Evolutionary conservation across 1,140 invertebrate genomes (phyloP), one percentile per base, ranked within the genome.

Genomic region (Papilio helenus): DNA sequence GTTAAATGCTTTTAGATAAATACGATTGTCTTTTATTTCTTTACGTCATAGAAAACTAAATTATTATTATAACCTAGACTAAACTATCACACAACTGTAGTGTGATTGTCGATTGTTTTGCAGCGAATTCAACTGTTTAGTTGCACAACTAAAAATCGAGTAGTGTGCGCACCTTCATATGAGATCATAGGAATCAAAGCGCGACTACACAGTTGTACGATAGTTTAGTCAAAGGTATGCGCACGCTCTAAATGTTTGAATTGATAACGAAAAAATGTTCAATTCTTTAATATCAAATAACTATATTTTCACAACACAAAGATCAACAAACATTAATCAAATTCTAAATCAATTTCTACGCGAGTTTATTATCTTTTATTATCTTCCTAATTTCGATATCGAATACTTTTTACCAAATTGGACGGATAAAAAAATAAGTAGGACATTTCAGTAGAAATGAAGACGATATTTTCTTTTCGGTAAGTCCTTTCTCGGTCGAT

Each of bases 391-490:
- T 68, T 68, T 68, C 61, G 26, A 4, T 29, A 29, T 68, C 23
- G 61, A 68, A 61, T 26, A 61, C 4, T 68, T 68, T 68, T 68
- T 16, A 26, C 14, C 26, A 68, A 68, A 68, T 68, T 68, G 61
- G 26, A 68, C 61, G 61, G 26, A 34, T 68, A 34, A 68, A 34
- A 68, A 68, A 68, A 68, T 68, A 61, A 61, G 12, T 12, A 68
- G 61, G 23, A 68, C 61, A 68, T 68, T 68, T 18, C 14, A 68
- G 10, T 34, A 29, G 26, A n/a, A 29, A 68, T 29, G 61, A 34
- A 68, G 14, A 16, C 23, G 23, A 65, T 68, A 68, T 68, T 68
- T 68, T 68, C 61, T 68, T 68, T 68, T 68, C 61, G 26, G 3
- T 29, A 16, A 29, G 61, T 68, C 61, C 61, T 29, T 29, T 68